Base-by-base conservation (phyloP, 2,888 invertebrate genomes). In the Lepidonotus clava region DNA sequence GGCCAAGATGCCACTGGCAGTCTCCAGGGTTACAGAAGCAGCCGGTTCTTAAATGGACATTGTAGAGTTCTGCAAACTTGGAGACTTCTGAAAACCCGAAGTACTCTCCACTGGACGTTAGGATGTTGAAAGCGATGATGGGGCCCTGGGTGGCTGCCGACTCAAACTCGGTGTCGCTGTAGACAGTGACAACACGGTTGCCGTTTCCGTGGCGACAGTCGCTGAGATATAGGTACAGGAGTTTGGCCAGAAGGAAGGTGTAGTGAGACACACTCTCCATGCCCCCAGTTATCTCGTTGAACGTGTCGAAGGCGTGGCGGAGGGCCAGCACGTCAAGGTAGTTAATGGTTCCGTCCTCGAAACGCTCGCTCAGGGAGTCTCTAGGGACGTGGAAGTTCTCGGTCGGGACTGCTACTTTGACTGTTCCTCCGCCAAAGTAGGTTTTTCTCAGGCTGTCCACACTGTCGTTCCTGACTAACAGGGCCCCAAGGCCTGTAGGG, bases 1-100 rank as follows among this genome's bases (percentile, higher is more conserved):
- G 95, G 8, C 95, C 94, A 76, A 99, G 95, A 92, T 97, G 97
- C 83, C 96, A 95, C 93, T 98, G 97, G 93, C 99, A 99, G 0
- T 98, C 97, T 21, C 99, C 99, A 0, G 98, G 97, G 95, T 99
- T 99, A 94, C 99, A 99, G 93, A 98, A 98, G 93, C 99, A 99
- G 0, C 99, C 99, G 0, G 98, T 98, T 89, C 99, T 96, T 61
- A 99, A 94, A 90, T 96, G 96, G 4, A 99, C 96, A 90, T 96
- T 96, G 93, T 97, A 96, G 85, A 98, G 95, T 90, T 97, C 96
- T 0, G 98, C 97, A 95, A 99, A 96, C 92, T 98, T 97, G 91
- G 97, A 96, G 87, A 97, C 97, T 96, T 98, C 98, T 88, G 97
- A 96, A 95, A 96, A 99, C 84, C 99, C 99, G 90, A 98, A 96